Evolutionary conservation across 1,140 invertebrate genomes (phyloP), one percentile per base, ranked within the genome.

Genomic region (Micrasema longulum): DNA sequence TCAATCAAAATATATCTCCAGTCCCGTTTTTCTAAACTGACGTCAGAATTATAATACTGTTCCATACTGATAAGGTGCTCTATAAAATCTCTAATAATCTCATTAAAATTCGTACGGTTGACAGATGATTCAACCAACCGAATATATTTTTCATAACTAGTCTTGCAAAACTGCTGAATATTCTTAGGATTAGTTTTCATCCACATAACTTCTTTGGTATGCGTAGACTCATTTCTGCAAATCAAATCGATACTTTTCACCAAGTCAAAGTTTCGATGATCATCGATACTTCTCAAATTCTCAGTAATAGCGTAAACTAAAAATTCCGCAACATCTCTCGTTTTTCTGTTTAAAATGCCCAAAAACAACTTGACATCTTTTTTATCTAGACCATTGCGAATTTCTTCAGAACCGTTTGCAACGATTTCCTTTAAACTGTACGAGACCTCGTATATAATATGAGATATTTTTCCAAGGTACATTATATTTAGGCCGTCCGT

Each of bases 291-390:
- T 47, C 22, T 52, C 60, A 84, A 43, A 12, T 82, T 48, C 74
- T 84, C 77, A 5, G 81, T 82, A 63, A 84, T 69, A 2, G 80
- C 26, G 77, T 83, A 82, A 35, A 82, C 81, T 76, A 84, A 81
- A 62, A 84, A 73, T 14, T 79, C 78, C 4, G 84, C 71, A 9
- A 77, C 73, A 47, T 85, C 83, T 3, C 78, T 60, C 1, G 82
- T 77, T 72, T 78, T 78, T 72, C 80, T 79, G 75, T 78, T 82
- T 26, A 81, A 82, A 14, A 79, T 62, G 73, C 76, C 81, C 63
- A 78, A 76, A 36, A 85, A 75, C 6, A 71, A 53, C 18, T 63
- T 50, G 12, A 84, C 70, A 41, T 83, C 80, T 26, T 38, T 69
- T 69, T 82, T 77, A 60, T 77, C 76, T 52, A 77, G 75, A 22